Evolutionary conservation across 2,113 vertebrate species (phyloP).

Genomic region (Abramis brama): DNA sequence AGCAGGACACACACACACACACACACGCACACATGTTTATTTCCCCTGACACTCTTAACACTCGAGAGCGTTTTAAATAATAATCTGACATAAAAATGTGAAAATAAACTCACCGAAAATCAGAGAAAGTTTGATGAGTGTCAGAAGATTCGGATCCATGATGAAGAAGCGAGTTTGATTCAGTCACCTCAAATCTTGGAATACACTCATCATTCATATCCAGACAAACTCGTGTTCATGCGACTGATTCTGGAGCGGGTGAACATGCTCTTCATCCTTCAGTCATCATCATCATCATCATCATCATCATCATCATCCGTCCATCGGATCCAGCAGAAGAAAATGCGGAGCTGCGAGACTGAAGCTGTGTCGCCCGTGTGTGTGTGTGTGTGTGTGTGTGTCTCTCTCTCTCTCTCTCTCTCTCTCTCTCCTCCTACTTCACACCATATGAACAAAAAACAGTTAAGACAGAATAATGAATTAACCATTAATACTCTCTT

Average conservation of each 20-base stretch:
- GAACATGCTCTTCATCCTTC: not conserved
- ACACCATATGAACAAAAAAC: too few species aligned
- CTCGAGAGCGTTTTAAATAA: not conserved
- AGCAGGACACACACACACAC: not conserved
- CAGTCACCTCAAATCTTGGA: not conserved
- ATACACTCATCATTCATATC: constrained; percentile 18
- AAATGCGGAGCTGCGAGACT: not conserved
- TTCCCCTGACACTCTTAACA: not conserved
- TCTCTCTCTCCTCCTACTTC: constrained; percentile 3
- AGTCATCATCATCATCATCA: not conserved
- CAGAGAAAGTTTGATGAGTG: constrained; percentile 2
- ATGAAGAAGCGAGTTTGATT: not conserved
- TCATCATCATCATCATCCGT: too few species aligned
- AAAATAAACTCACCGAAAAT: constrained; percentile 15
- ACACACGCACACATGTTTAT: not conserved
- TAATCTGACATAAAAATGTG: not conserved
- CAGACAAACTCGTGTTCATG: not conserved
- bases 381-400: too few species aligned
- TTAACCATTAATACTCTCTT: too few species aligned
- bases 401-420: too few species aligned
- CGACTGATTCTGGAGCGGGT: not conserved
- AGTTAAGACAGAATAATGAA: too few species aligned
- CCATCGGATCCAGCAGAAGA: not conserved
- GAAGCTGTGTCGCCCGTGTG: too few species aligned
- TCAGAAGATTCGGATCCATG: not conserved